Conservation (phyloP, 2,797 vertebrate species). For the Petrocephalus schoutedeni region DNA sequence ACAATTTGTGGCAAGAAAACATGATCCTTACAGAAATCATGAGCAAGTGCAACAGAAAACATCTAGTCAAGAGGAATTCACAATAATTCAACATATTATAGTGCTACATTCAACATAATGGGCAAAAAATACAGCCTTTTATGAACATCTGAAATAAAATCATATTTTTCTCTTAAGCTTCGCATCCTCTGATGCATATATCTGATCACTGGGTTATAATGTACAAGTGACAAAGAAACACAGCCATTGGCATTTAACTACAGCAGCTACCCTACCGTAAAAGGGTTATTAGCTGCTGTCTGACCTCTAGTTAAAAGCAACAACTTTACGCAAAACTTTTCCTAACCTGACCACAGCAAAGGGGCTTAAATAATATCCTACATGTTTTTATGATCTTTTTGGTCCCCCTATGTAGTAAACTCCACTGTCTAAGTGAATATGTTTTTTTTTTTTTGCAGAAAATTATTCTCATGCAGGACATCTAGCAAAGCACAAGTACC, state of each 20-base stretch:
- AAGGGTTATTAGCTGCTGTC: not conserved
- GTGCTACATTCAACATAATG: not conserved
- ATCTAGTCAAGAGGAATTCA: not conserved
- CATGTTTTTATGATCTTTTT: not conserved
- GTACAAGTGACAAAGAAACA: not conserved
- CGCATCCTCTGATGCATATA: not conserved
- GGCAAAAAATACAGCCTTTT: not conserved
- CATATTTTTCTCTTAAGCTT: not conserved
- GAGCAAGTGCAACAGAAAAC: not conserved
- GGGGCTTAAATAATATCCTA: not conserved
- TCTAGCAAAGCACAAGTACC: not conserved
- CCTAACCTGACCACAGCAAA: not conserved
- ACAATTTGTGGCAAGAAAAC: not conserved
- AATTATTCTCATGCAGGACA: not conserved
- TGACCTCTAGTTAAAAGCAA: not conserved
- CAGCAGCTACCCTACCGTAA: not conserved
- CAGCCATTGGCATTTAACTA: not conserved
- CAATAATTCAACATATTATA: too few species aligned
- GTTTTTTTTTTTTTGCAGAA: not conserved
- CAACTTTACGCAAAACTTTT: not conserved
- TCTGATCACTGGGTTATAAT: not conserved
- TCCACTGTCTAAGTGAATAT: not conserved
- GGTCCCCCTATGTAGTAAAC: not conserved
- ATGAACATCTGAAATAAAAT: not conserved
- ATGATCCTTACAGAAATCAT: not conserved